A percentile compares a stretch with the other conserved stretches of the same genome.
Evolutionary conservation across 2,888 invertebrate species (phyloP).

Genomic region (Agelastica alni): DNA sequence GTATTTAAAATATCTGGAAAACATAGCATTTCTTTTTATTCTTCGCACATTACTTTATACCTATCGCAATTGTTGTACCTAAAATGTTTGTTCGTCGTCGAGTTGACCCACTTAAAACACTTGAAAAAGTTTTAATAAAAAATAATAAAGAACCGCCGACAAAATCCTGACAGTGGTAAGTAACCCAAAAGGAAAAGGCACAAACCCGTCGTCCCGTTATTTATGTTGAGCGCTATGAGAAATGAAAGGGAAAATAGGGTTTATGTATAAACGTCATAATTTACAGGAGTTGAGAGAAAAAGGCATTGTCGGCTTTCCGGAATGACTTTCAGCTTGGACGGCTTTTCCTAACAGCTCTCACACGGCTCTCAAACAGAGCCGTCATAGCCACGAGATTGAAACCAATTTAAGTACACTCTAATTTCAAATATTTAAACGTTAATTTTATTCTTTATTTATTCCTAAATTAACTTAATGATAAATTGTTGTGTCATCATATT

Average conservation of each 20-base stretch:
- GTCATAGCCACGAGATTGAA: neutral
- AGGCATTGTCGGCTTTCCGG: conserved; percentile 44
- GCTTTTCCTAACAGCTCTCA: conserved; percentile 38
- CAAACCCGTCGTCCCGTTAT: conserved; percentile 34
- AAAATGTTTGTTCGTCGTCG: too few relatives aligned
- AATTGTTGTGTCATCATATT: too few relatives aligned
- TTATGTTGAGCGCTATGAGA: conserved; percentile 50
- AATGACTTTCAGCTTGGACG: conserved; percentile 41
- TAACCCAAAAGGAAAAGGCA: conserved; percentile 17
- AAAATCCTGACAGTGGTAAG: conserved; percentile 32
- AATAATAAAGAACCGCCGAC: conserved; percentile 26
- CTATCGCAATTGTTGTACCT: too few relatives aligned
- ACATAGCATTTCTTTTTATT: too few relatives aligned
- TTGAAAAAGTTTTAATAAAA: conserved; percentile 13
- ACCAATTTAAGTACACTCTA: too few relatives aligned
- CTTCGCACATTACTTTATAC: too few relatives aligned
- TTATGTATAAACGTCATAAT: conserved; percentile 50
- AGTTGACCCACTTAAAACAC: neutral
- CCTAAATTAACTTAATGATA: too few relatives aligned
- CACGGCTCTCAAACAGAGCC: conserved; percentile 23
- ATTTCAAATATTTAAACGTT: too few relatives aligned
- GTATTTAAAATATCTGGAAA: too few relatives aligned
- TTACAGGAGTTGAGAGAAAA: conserved; percentile 43
- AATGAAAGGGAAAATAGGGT: conserved; percentile 53
- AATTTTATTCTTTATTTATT: too few relatives aligned